A percentile compares a stretch with the other conserved stretches of the same genome.
These are phyloP conservation scores for Protomyctophum bolini DNA, from an alignment of 2,113 vertebrate species.

Conservation along the genomic window DNA sequence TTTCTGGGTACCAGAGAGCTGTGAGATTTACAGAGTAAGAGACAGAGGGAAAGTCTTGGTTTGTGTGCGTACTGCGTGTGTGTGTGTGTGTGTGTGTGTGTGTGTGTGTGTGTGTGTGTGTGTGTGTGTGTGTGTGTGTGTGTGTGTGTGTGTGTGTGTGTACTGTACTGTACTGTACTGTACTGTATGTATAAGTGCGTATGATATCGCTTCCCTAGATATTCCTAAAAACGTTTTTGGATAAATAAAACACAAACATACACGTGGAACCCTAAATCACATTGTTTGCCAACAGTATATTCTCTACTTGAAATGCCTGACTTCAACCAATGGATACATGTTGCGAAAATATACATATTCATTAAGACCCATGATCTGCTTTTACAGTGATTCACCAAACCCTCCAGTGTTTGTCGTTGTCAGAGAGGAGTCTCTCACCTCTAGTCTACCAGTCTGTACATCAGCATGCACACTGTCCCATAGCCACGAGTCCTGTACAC, in stretches of 20 bases:
- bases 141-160: background rate
- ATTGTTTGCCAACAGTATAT: constrained; percentile 28
- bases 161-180: background rate
- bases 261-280: constrained; percentile 37
- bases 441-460: constrained; percentile 39
- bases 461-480: constrained; percentile 59
- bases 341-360: constrained; percentile 62
- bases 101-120: background rate
- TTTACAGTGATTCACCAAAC: constrained; percentile 28
- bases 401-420: too few species aligned
- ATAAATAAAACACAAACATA: constrained; percentile 24
- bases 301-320: constrained; percentile 33
- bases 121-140: background rate
- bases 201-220: constrained; percentile 18
- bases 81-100: constrained; percentile 21
- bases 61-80: constrained; percentile 1
- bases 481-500: constrained; percentile 62
- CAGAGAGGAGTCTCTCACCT: constrained; percentile 45
- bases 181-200: background rate
- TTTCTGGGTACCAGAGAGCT: constrained; percentile 29
- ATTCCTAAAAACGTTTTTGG: background rate
- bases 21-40: constrained; percentile 43
- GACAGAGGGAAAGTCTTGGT: constrained; percentile 17
- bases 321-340: constrained; percentile 43
- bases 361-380: constrained; percentile 50